Evolutionary conservation across 2,797 vertebrate species (phyloP).

Genomic region (Nasua narica): DNA sequence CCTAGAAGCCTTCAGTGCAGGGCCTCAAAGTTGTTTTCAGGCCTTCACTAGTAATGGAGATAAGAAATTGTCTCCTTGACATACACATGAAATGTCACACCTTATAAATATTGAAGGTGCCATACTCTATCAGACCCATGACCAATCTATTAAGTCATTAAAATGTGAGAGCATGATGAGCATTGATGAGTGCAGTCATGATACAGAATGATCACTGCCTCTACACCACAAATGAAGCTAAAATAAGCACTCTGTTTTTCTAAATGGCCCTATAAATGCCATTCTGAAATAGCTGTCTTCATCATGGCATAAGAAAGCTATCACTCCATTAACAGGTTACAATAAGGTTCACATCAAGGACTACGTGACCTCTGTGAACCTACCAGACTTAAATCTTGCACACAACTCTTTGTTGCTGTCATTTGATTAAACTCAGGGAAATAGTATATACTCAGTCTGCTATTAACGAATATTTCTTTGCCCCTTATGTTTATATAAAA

Average conservation of each 20-base stretch:
- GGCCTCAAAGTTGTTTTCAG: neutral
- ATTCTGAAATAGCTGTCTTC: neutral
- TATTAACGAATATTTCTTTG: neutral
- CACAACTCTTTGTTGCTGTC: neutral
- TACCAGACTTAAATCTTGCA: neutral
- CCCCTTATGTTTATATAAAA: neutral
- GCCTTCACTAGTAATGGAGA: neutral
- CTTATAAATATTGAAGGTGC: neutral
- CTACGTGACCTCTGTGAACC: neutral
- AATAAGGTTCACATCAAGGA: neutral
- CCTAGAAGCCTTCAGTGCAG: neutral
- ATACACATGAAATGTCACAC: neutral
- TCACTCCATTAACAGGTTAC: neutral
- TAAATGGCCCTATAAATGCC: neutral
- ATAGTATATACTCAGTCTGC: neutral
- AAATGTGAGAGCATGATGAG: neutral
- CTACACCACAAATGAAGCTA: neutral
- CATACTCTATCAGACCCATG: neutral
- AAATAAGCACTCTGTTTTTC: neutral
- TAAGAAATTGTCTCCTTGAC: neutral
- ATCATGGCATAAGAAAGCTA: neutral
- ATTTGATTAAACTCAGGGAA: neutral
- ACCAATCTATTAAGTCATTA: neutral
- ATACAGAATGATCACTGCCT: neutral
- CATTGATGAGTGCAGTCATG: neutral